Evolutionary conservation across 2,113 vertebrate species (phyloP).

Genomic region (Arenaria interpres): DNA sequence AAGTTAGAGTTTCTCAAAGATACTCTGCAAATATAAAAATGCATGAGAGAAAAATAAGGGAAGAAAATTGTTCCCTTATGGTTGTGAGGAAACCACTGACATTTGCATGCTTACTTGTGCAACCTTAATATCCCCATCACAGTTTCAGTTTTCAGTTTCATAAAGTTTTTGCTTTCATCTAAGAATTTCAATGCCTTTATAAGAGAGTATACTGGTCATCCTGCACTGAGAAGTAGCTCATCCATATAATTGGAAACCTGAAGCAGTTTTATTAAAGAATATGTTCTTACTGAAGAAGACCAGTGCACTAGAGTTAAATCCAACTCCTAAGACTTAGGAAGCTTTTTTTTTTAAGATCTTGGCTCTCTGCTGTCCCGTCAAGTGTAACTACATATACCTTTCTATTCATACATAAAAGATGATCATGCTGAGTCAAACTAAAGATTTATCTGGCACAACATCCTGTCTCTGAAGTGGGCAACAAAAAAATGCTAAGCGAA

Average conservation of each 20-base stretch:
- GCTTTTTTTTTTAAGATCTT: background rate
- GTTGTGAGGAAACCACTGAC: constrained; percentile 2
- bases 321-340: background rate
- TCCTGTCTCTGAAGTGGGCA: background rate
- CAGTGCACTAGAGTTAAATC: background rate
- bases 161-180: background rate
- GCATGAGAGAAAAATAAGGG: background rate
- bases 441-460: background rate
- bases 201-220: background rate
- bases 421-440: background rate
- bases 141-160: constrained; percentile 6
- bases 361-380: background rate
- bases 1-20: background rate
- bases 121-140: background rate
- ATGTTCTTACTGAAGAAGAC: background rate
- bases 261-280: constrained; percentile 47
- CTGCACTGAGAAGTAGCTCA: constrained; percentile 29
- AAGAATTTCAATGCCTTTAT: constrained; percentile 20
- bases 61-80: constrained; percentile 2
- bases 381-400: background rate
- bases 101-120: constrained; percentile 30
- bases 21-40: background rate
- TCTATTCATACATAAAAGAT: background rate
- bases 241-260: constrained; percentile 40
- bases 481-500: background rate